Conservation (phyloP, 2,113 vertebrate species). For the Bubo scandiacus region DNA sequence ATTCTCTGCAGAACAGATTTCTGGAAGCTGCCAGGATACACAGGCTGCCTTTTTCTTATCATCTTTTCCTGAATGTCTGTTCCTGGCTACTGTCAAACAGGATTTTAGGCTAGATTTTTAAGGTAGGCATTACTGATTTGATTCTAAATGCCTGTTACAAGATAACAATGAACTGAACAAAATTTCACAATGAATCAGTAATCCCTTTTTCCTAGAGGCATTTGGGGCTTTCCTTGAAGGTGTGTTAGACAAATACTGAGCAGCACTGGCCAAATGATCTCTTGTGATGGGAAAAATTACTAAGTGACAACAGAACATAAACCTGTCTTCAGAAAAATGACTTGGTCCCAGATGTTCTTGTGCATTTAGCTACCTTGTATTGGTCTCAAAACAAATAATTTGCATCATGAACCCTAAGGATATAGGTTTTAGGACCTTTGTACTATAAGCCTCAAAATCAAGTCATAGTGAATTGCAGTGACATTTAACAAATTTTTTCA, state of each 20-base stretch:
- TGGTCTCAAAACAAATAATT: not conserved
- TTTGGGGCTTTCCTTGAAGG: not conserved
- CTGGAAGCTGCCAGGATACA: not conserved
- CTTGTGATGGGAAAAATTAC: not conserved
- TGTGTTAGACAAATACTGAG: not conserved
- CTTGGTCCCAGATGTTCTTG: not conserved
- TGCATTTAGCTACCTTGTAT: not conserved
- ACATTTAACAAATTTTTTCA: rapidly evolving
- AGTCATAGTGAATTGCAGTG: not conserved
- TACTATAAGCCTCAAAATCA: not conserved
- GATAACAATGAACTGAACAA: not conserved
- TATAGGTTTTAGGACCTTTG: not conserved
- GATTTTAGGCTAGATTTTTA: not conserved
- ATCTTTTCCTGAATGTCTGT: not conserved
- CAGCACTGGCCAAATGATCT: not conserved
- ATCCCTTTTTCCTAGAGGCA: not conserved
- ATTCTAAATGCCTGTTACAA: not conserved
- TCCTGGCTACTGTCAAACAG: not conserved
- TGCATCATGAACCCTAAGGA: not conserved
- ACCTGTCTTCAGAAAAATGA: not conserved
- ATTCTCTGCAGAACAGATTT: not conserved
- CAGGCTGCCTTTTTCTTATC: not conserved
- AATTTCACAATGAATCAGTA: not conserved
- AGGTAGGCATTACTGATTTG: not conserved
- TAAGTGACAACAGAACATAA: not conserved